Conservation (phyloP, 2,113 vertebrate species). For the Cryptomyrus ogoouensis region DNA sequence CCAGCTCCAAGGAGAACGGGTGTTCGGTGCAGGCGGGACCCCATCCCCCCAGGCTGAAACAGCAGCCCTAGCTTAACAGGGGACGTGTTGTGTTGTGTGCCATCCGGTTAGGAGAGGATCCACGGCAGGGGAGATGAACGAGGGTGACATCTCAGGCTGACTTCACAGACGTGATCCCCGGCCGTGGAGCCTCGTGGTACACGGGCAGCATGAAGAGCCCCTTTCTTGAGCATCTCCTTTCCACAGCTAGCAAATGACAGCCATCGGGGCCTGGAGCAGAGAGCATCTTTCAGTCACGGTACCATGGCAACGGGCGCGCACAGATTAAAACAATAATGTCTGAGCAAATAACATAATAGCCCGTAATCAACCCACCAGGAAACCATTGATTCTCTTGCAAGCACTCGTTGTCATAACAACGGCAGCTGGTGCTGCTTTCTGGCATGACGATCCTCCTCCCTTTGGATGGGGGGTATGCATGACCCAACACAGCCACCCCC, state of each 20-base stretch:
- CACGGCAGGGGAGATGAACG: not conserved
- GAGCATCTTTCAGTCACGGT: conserved; percentile 21
- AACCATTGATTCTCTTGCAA: conserved; percentile 37
- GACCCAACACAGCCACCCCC: not conserved
- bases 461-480: not conserved
- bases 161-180: not conserved
- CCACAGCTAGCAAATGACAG: conserved; percentile 1
- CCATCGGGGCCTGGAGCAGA: not conserved
- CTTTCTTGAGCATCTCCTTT: not conserved
- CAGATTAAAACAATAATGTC: conserved; percentile 48
- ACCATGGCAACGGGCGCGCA: conserved; percentile 38
- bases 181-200: not conserved
- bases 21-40: not conserved
- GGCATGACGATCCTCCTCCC: not conserved
- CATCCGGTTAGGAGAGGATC: not conserved
- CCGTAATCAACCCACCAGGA: conserved; percentile 48
- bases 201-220: not conserved
- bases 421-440: conserved; percentile 35
- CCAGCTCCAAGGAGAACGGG: not conserved
- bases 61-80: not conserved
- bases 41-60: not conserved
- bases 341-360: conserved; percentile 49
- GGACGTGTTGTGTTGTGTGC: not conserved
- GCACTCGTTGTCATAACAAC: conserved; percentile 49
- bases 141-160: not conserved